Evolutionary conservation across 35 echinoderm and acorn worm genomes (phyloP).

Genomic region (Ophioderma brevispina): DNA sequence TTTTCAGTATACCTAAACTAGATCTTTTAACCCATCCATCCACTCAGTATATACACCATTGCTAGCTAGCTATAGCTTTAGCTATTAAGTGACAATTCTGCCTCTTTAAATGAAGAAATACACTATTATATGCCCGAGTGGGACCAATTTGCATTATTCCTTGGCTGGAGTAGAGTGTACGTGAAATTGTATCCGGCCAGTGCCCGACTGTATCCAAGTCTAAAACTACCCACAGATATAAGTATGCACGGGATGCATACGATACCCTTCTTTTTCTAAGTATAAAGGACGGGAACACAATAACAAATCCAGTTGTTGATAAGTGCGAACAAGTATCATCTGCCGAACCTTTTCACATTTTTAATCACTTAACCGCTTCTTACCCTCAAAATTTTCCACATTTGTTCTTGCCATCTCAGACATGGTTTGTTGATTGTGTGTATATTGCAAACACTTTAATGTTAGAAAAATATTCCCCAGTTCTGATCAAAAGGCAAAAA

Average conservation of each 20-base stretch:
- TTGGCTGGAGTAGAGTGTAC: not conserved
- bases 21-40: not conserved
- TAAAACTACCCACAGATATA: too few relatives aligned
- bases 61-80: not conserved
- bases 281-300: not conserved
- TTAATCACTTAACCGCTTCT: too few relatives aligned
- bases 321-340: not conserved
- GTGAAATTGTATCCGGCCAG: constrained; percentile 3
- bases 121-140: constrained; percentile 1
- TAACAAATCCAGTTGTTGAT: not conserved
- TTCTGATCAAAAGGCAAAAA: not conserved
- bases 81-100: constrained; percentile 8
- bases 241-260: too few relatives aligned
- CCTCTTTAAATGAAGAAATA: constrained; percentile 7
- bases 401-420: too few relatives aligned
- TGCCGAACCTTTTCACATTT: not conserved
- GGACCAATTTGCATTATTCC: not conserved
- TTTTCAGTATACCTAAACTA: not conserved
- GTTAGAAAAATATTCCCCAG: not conserved
- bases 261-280: too few relatives aligned
- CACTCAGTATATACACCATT: not conserved
- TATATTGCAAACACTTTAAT: not conserved
- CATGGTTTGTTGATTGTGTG: not conserved
- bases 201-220: not conserved
- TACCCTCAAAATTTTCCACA: not conserved